Base-by-base conservation (phyloP, 2,888 invertebrate species). In the Drosophila maculinotata region DNA sequence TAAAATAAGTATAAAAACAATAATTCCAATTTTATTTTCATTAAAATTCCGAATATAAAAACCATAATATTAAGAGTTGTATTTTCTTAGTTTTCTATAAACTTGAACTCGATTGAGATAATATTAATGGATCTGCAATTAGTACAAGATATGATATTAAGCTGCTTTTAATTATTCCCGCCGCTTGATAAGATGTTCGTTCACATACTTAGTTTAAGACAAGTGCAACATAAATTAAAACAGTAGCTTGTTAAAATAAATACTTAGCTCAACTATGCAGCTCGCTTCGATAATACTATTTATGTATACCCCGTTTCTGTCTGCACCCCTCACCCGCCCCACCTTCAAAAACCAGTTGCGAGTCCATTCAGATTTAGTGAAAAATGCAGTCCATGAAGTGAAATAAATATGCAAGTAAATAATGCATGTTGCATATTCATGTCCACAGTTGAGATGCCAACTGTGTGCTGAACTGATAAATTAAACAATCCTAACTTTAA, bases 391-490 rank as follows among this genome's bases (percentile, higher is more conserved):
- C 44, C 58, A 59, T 58, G 58, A 36, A 59, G 62, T 53, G 51
- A 47, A 54, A 69, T 56, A 65, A 44, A 65, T 49, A 65, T 47
- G 42, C 54, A 69, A 59, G 64, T 75, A 64, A 64, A 75, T 75
- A 66, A 75, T 75, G 64, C 76, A 73, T 44, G 45, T 63, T 75
- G 64, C 69, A 72, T 73, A 71, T 71, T 71, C 71, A 71, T 71
- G 57, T 53, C 45, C 28, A 33, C 51, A 60, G 59, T 56, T 48
- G 53, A 54, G 79, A 81, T 80, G 80, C 80, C 84, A 80, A 82
- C 80, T 84, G 76, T 80, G 75, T 77, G 81, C 70, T 84, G 75
- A 80, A 78, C 78, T 82, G 84, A 84, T 82, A 73, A 82, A 87
- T 82, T 87, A 78, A 83, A 69, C 81, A 82, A 80, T 84, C 65